phyloP scores from a whole-genome alignment of 2,113 vertebrate species.

The Sorex araneus region DNA sequence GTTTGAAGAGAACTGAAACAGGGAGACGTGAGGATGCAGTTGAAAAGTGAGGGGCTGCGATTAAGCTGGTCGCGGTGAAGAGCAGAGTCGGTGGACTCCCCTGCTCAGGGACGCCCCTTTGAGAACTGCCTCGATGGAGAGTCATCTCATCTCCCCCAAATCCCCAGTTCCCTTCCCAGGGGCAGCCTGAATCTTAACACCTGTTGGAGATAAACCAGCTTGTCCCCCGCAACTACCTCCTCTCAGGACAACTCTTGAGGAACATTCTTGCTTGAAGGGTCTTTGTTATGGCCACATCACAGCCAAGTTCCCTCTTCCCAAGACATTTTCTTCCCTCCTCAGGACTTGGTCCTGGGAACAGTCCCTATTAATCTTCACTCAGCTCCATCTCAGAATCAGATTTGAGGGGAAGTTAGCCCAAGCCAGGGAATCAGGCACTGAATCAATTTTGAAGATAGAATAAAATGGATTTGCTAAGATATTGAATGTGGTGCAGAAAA shows the following conservation, averaged over 20 bases:
- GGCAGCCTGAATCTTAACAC: background rate
- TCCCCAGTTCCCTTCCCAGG: too few relatives aligned
- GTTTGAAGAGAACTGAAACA: background rate
- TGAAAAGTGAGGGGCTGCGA: background rate
- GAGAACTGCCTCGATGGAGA: background rate
- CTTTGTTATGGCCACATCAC: accelerated
- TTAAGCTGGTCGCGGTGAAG: background rate
- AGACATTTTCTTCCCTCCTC: accelerated
- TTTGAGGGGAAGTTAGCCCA: background rate
- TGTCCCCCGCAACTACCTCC: background rate
- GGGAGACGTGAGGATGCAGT: too few relatives aligned
- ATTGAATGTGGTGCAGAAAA: background rate
- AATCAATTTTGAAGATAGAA: background rate
- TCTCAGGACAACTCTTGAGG: background rate
- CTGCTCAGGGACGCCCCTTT: background rate
- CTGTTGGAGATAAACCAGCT: background rate
- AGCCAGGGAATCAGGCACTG: background rate
- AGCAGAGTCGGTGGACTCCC: accelerated
- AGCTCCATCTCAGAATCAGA: background rate
- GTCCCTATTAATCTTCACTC: background rate
- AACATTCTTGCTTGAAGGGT: background rate
- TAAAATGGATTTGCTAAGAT: background rate
- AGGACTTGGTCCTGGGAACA: background rate
- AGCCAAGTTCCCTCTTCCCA: background rate
- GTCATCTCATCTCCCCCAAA: background rate